These are phyloP conservation scores for Oostethus manadensis DNA, from an alignment of 2,113 vertebrate species.

Conservation along the genomic window DNA sequence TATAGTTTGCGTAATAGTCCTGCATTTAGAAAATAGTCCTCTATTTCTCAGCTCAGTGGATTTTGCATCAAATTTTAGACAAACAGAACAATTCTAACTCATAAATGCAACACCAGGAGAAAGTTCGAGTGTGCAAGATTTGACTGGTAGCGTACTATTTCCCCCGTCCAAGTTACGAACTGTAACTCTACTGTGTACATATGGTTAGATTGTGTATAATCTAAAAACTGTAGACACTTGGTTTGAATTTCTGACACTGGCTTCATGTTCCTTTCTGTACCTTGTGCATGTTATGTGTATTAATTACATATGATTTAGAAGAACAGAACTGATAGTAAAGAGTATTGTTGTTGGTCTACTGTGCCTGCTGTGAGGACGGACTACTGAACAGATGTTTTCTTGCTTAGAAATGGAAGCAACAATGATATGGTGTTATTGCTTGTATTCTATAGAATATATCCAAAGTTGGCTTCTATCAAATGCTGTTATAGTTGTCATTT, in stretches of 20 bases:
- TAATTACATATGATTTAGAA: slow-evolving; percentile 60
- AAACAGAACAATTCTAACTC: slow-evolving; percentile 20
- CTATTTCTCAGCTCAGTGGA: neutral
- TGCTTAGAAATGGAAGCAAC: slow-evolving; percentile 24
- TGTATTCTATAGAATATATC: slow-evolving; percentile 44
- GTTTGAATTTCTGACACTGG: slow-evolving; percentile 66
- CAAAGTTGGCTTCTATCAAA: slow-evolving; percentile 38
- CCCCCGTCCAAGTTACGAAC: slow-evolving; percentile 40
- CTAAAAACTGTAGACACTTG: slow-evolving; percentile 47
- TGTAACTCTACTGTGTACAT: slow-evolving; percentile 62
- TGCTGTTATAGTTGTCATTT: slow-evolving; percentile 28
- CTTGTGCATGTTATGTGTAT: slow-evolving; percentile 64
- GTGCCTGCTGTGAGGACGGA: slow-evolving; percentile 50
- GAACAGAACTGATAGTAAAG: slow-evolving; percentile 39
- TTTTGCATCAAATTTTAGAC: slow-evolving; percentile 4
- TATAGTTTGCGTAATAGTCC: neutral
- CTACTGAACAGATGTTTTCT: slow-evolving; percentile 43
- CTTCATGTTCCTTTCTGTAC: slow-evolving; percentile 49
- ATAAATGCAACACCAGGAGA: slow-evolving; percentile 26
- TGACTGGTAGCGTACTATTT: slow-evolving; percentile 17
- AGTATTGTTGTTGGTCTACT: slow-evolving; percentile 40
- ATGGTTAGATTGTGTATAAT: slow-evolving; percentile 65
- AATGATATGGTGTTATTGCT: slow-evolving; percentile 40
- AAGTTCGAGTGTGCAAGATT: slow-evolving; percentile 55
- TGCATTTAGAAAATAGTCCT: neutral